These are phyloP conservation scores for Erebia epiphron DNA, from an alignment of 2,888 invertebrate species.

Conservation along the genomic window DNA sequence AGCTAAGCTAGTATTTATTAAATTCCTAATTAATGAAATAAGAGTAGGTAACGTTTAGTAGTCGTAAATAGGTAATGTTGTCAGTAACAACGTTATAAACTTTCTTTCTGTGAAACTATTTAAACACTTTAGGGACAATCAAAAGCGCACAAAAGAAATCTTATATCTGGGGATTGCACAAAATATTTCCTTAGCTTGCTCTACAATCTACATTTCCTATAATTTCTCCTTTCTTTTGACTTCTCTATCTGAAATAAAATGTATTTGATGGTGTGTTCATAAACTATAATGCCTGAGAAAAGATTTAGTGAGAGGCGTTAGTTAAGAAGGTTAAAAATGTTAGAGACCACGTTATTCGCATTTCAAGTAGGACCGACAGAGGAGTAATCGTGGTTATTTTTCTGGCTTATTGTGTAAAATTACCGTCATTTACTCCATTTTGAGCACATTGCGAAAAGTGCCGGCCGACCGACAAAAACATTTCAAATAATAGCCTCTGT, in stretches of 20 bases:
- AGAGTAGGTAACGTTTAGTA: not conserved
- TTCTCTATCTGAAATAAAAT: too few relatives aligned
- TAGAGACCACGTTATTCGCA: slow-evolving; percentile 8
- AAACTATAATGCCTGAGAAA: not conserved
- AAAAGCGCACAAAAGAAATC: too few relatives aligned
- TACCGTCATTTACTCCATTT: slow-evolving; percentile 60
- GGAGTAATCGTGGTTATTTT: slow-evolving; percentile 61
- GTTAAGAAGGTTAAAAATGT: slow-evolving; percentile 5
- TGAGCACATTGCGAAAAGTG: slow-evolving; percentile 46
- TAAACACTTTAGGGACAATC: too few relatives aligned
- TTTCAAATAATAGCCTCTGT: slow-evolving; percentile 27
- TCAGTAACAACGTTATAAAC: not conserved
- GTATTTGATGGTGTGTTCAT: not conserved
- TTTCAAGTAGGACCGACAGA: slow-evolving; percentile 38
- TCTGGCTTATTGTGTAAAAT: slow-evolving; percentile 65
- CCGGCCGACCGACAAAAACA: slow-evolving; percentile 37
- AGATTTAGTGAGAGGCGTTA: not conserved
- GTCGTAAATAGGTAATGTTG: not conserved
- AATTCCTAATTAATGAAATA: not conserved
- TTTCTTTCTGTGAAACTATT: too few relatives aligned
- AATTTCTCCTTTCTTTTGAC: too few relatives aligned
- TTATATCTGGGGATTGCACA: too few relatives aligned
- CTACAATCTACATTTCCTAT: too few relatives aligned
- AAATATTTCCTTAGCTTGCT: too few relatives aligned
- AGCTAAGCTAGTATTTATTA: not conserved